These are phyloP conservation scores for Thripadectes ignobilis DNA, from an alignment of 2,797 vertebrate genomes.

Conservation along the genomic window DNA sequence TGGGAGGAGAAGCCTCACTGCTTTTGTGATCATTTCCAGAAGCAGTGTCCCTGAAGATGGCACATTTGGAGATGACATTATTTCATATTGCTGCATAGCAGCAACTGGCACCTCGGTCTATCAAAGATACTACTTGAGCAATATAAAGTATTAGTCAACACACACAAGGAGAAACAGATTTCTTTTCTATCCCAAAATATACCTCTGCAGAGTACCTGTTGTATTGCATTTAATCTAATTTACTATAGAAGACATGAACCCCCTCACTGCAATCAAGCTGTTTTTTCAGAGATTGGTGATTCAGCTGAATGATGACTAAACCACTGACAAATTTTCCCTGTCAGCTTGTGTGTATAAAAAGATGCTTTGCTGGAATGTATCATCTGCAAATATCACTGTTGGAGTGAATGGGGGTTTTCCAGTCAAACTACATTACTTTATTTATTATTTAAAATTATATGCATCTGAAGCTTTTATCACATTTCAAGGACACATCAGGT, in stretches of 20 bases:
- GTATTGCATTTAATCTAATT: conserved; percentile 14
- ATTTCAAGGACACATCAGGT: not conserved
- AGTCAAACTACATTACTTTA: not conserved
- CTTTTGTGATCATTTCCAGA: not conserved
- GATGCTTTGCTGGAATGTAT: not conserved
- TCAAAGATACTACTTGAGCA: not conserved
- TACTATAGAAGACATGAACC: not conserved
- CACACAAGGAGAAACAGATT: not conserved
- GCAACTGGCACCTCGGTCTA: not conserved
- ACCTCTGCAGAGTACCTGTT: not conserved
- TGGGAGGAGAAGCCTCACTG: not conserved
- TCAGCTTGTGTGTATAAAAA: conserved; percentile 31
- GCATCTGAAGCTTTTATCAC: not conserved
- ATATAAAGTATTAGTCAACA: not conserved
- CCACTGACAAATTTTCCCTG: conserved; percentile 27
- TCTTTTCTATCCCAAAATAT: not conserved
- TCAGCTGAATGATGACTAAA: conserved; percentile 49
- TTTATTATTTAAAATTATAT: not conserved
- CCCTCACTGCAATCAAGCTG: not conserved
- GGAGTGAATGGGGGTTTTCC: not conserved
- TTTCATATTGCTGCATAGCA: not conserved
- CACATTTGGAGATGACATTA: conserved; percentile 7
- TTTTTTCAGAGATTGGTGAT: conserved; percentile 36
- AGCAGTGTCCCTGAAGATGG: not conserved
- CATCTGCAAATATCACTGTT: not conserved